Conservation (phyloP, 2,797 vertebrate genomes). For the Aeoliscus strigatus region DNA sequence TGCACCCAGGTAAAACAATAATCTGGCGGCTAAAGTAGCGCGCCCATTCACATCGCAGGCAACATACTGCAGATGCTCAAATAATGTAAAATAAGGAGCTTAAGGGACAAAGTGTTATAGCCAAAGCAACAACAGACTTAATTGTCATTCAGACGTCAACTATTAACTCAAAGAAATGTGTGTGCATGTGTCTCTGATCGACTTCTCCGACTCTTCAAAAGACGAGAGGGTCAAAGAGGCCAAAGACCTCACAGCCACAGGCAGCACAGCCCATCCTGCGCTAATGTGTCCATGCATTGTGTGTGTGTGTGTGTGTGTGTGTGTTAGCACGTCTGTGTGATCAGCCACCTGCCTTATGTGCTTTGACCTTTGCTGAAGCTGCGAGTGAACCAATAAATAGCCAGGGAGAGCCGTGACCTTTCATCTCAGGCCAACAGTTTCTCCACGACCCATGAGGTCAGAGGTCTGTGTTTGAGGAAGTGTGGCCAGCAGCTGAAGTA, state of each 20-base stretch:
- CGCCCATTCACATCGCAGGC: too few species aligned
- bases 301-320: too few species aligned
- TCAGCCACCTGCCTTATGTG: constrained; percentile 57
- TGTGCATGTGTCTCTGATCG: constrained; percentile 17
- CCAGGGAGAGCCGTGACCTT: constrained; percentile 41
- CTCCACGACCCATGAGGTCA: constrained; percentile 30
- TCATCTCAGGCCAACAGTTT: constrained; percentile 46
- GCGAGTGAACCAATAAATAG: constrained; percentile 55
- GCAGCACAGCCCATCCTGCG: constrained; percentile 22
- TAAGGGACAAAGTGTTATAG: constrained; percentile 15
- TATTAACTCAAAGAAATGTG: constrained; percentile 8
- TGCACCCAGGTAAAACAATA: constrained; percentile 51
- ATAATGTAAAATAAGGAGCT: constrained; percentile 2
- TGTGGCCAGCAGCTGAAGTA: constrained; percentile 34
- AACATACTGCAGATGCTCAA: too few species aligned
- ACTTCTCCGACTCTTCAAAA: constrained; percentile 35
- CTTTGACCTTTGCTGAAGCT: constrained; percentile 51
- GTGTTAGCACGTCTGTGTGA: constrained; percentile 39
- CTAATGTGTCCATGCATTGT: constrained; percentile 31
- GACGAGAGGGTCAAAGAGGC: constrained; percentile 46
- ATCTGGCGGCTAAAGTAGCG: constrained; percentile 36
- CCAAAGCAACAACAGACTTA: constrained; percentile 5
- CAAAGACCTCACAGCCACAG: constrained; percentile 26
- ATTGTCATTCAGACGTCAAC: constrained; percentile 7
- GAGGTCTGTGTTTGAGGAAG: constrained; percentile 43